These are phyloP conservation scores for Temnothorax rugatulus DNA, from an alignment of 2,888 invertebrate genomes.

Conservation along the genomic window DNA sequence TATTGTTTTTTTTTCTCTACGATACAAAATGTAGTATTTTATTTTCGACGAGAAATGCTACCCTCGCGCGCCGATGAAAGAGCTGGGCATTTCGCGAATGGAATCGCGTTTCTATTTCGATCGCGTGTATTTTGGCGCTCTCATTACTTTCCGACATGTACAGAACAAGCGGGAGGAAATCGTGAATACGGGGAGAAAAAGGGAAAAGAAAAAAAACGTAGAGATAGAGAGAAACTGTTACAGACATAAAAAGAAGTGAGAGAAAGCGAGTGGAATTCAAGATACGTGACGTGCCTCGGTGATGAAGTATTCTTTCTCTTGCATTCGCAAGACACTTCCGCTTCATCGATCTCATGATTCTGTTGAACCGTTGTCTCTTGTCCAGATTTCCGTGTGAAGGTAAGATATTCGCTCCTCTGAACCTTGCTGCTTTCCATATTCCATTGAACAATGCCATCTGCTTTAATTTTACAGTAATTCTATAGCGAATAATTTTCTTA, in stretches of 20 bases:
- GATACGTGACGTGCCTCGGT: conserved; percentile 56
- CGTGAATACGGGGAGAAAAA: conserved; percentile 3
- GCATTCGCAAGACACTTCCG: conserved; percentile 52
- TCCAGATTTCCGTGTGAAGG: conserved; percentile 17
- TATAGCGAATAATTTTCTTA: conserved; percentile 8
- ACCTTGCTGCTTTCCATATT: not conserved
- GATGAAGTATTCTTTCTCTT: conserved; percentile 45
- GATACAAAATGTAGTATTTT: not conserved
- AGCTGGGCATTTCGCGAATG: not conserved
- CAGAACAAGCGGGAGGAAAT: conserved; percentile 20
- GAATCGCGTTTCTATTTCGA: conserved; percentile 20
- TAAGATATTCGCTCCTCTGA: conserved; percentile 5
- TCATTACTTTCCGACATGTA: conserved; percentile 31
- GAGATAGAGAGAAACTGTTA: conserved; percentile 32
- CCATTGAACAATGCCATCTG: not conserved
- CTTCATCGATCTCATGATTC: conserved; percentile 31
- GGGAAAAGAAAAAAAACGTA: not conserved
- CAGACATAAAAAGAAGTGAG: not conserved
- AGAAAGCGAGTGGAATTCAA: conserved; percentile 34
- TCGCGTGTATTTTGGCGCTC: conserved; percentile 4
- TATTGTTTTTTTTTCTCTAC: not conserved
- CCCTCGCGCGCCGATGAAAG: not conserved
- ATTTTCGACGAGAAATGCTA: not conserved
- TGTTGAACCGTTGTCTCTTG: conserved; percentile 33
- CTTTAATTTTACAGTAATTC: conserved; percentile 11